These are phyloP conservation scores for Lacanobia wlatinum DNA, from an alignment of 2,888 invertebrate genomes.

Conservation along the genomic window DNA sequence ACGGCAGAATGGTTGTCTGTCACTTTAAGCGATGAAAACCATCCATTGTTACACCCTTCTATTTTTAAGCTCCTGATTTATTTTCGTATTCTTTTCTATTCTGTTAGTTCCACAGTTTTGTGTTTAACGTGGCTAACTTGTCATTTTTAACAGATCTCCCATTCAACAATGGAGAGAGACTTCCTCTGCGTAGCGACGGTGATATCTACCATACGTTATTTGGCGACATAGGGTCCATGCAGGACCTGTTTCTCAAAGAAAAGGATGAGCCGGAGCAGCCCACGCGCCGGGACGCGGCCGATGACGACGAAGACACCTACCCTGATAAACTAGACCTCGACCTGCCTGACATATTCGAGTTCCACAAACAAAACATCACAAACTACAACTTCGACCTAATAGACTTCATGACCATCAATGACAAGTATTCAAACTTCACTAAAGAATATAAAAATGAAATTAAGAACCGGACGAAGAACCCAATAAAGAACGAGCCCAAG, in stretches of 20 bases:
- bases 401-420: slow-evolving; percentile 24
- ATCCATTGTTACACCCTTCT: too few species aligned
- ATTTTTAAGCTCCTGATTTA: too few species aligned
- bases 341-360: neutral
- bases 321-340: neutral
- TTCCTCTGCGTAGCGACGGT: neutral
- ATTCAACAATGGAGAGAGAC: slow-evolving; percentile 9
- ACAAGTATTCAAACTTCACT: slow-evolving; percentile 24
- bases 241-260: slow-evolving; percentile 35
- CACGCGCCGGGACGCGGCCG: neutral
- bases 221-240: slow-evolving; percentile 43
- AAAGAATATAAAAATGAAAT: neutral
- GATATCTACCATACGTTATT: slow-evolving; percentile 46
- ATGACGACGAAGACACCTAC: slow-evolving; percentile 7
- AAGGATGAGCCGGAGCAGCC: neutral
- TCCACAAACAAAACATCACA: neutral
- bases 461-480: neutral
- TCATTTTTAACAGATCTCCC: slow-evolving; percentile 19
- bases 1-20: too few species aligned
- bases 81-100: too few species aligned
- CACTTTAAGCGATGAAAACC: too few species aligned
- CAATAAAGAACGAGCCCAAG: neutral
- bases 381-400: slow-evolving; percentile 27
- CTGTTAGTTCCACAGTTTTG: neutral
- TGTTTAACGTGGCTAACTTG: neutral